A percentile compares a stretch with the other conserved stretches of the same genome.
Evolutionary conservation across 2,113 vertebrate species (phyloP).

Genomic region (Lagopus leucura): DNA sequence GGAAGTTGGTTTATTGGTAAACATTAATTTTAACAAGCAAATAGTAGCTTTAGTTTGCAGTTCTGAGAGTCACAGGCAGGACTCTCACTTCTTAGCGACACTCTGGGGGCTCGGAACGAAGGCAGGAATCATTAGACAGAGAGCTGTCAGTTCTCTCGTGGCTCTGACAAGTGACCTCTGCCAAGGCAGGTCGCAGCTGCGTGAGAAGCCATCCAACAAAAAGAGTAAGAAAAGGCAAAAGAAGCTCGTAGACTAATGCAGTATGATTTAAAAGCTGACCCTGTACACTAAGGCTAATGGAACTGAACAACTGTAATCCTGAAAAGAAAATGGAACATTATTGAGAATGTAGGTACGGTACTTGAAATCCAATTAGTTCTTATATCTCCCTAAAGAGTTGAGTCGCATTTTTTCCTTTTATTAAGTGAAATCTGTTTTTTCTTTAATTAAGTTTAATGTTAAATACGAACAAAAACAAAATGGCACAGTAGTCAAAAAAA

Average conservation of each 20-base stretch:
- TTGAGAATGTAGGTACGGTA: conserved; percentile 19
- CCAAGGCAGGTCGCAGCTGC: background rate
- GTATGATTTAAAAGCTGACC: conserved; percentile 52
- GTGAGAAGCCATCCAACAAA: background rate
- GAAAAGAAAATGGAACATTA: conserved; percentile 53
- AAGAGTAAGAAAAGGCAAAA: background rate
- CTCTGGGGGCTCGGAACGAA: background rate
- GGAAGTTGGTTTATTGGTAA: background rate
- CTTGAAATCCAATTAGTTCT: conserved; percentile 71
- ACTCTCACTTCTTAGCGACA: background rate
- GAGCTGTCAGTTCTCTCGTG: background rate
- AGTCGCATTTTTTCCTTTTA: conserved; percentile 33
- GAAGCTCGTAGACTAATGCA: background rate
- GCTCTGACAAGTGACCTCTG: conserved; percentile 1
- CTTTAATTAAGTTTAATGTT: conserved; percentile 68
- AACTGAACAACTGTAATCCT: conserved; percentile 51
- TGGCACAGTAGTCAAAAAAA: conserved; percentile 28
- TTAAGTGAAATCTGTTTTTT: conserved; percentile 39
- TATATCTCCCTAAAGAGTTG: conserved; percentile 32
- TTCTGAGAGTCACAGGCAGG: background rate
- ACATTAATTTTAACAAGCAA: conserved; percentile 18
- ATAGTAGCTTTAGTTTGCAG: background rate
- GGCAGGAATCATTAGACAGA: background rate
- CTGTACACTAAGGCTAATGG: conserved; percentile 52
- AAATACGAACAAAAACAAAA: background rate